These are phyloP conservation scores for Nicator chloris DNA, from an alignment of 2,113 vertebrate genomes.

Conservation along the genomic window DNA sequence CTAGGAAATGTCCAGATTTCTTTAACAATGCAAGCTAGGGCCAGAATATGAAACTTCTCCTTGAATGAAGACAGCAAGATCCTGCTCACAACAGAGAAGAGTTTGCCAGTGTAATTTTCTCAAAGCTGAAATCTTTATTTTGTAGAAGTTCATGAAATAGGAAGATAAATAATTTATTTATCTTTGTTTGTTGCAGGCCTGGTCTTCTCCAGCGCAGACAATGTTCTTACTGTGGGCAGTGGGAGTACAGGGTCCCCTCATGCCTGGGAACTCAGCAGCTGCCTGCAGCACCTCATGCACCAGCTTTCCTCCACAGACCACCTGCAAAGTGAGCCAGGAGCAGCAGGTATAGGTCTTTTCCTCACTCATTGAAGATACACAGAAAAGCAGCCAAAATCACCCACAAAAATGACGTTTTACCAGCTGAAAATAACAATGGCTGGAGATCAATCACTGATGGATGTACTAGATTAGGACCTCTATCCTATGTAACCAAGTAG, in stretches of 20 bases:
- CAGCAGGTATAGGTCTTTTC: background rate
- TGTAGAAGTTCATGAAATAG: background rate
- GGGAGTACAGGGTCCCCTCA: fast-evolving
- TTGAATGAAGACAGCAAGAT: background rate
- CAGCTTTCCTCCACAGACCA: background rate
- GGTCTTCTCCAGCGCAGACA: background rate
- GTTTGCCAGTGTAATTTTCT: background rate
- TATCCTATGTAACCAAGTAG: background rate
- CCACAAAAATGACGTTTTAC: background rate
- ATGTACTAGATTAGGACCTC: background rate
- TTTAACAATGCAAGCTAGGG: background rate
- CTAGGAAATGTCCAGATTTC: constrained; percentile 31
- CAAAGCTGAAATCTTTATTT: background rate
- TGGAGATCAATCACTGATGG: background rate
- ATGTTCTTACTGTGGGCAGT: fast-evolving
- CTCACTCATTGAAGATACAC: background rate
- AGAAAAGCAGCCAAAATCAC: background rate
- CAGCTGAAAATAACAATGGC: background rate
- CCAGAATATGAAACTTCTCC: background rate
- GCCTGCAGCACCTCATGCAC: background rate
- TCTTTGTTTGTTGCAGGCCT: background rate
- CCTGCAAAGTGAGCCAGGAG: background rate
- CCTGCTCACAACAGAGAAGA: background rate
- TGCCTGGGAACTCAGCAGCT: background rate
- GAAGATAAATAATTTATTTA: background rate